These are phyloP conservation scores for Cavia aperea DNA, from an alignment of 2,113 vertebrate genomes.

Conservation along the genomic window DNA sequence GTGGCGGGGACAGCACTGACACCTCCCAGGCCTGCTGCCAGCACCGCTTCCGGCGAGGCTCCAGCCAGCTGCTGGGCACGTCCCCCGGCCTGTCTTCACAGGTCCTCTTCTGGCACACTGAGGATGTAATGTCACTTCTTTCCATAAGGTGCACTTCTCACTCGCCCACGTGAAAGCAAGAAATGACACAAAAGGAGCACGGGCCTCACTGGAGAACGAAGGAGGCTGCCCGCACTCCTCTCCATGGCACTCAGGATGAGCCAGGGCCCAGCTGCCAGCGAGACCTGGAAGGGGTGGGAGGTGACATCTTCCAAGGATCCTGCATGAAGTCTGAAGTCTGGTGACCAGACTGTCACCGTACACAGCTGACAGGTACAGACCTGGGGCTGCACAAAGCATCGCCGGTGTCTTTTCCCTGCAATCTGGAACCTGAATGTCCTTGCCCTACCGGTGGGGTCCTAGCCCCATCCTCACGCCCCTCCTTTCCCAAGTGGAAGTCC, in stretches of 20 bases:
- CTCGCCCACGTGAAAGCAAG: not conserved
- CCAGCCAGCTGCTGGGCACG: fast-evolving
- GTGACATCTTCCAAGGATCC: not conserved
- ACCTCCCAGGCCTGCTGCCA: not conserved
- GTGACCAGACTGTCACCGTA: not conserved
- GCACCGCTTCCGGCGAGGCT: not conserved
- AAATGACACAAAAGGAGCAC: not conserved
- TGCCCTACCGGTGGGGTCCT: not conserved
- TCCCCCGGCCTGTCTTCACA: not conserved
- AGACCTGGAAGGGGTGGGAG: not conserved
- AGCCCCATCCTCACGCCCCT: fast-evolving
- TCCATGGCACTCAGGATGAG: not conserved
- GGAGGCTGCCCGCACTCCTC: not conserved
- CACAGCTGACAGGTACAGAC: not conserved
- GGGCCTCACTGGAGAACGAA: not conserved
- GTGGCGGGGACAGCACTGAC: not conserved
- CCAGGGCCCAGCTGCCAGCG: not conserved
- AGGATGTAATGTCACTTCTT: not conserved
- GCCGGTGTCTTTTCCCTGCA: not conserved
- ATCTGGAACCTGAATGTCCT: too few relatives aligned
- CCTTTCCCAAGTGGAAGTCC: not conserved
- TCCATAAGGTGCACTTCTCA: not conserved
- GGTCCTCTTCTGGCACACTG: not conserved
- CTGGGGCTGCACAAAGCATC: not conserved
- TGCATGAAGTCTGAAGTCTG: not conserved